Evolutionary conservation across 37 sponge, comb jelly and placozoan species (phyloP), one percentile per base, ranked within the genome.

Genomic region (Dysidea cf. avara): DNA sequence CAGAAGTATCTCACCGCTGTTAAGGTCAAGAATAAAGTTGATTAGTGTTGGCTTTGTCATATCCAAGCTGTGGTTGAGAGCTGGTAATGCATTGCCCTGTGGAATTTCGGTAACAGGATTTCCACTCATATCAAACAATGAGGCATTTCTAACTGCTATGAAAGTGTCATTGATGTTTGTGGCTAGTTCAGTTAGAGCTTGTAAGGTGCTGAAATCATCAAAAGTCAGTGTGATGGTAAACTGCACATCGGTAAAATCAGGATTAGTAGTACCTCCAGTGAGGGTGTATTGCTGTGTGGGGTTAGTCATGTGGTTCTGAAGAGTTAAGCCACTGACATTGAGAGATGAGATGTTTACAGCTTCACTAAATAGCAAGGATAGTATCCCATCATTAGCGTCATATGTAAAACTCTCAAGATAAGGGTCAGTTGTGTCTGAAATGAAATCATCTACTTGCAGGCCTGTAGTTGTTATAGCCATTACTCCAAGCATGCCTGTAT

Each of bases 291-390:
- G 35, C 52, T 92, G 77, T 32, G 84, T 69, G 18, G 64, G 35
- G 21, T 62, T 1, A 51, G 64, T 46, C 43, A 66, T 36, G 38
- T 51, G 56, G 61, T 86, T 86, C 28, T 83, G 72, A 3, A 95
- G 70, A 2, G 85, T 83, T 6, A 95, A 77, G 7, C 79, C 79
- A 61, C 40, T 68, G 52, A 83, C 82, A 52, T 87, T 56, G 0
- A 95, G 66, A 16, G 96, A 90, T 13, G 78, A 59, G 49, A 84
- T 53, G 54, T 92, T 87, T 57, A 92, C 89, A 21, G 89, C 71
- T 66, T 92, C 93, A 36, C 77, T 57, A 68, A 92, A 92, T 56
- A 83, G 69, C 14, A 92, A 75, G 21, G 81, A 74, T 12, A 92
- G 58, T 18, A 64, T n/a, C 17, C 82, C 82, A 38, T 17, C 2